Evolutionary conservation across 2,113 vertebrate species (phyloP), one percentile per base, ranked within the genome.

Genomic region (Zosterops borbonicus): DNA sequence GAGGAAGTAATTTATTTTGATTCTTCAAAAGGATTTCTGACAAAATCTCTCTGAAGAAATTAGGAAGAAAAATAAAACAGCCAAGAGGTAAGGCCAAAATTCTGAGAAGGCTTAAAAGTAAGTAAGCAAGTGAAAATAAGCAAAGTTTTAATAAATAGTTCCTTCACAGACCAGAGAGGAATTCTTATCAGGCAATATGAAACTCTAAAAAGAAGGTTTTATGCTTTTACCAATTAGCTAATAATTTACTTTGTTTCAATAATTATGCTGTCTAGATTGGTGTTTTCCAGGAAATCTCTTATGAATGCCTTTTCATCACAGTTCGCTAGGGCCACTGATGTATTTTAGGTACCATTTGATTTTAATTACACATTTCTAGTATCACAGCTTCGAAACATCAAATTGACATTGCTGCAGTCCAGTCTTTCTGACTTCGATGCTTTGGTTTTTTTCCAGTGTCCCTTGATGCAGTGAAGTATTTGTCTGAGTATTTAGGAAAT

Each of bases 21-120:
- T 91, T 94, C 94, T 96, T 94, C 52, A 68, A 58, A 94, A 84
- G 63, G 44, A 75, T 77, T 88, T 93, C 31, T 84, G 68, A 89
- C 74, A 90, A 93, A 89, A 90, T 84, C 53, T 91, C 62, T 93
- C 82, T 31, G 17, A 71, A 83, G 89, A 84, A 77, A 59, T 47
- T 42, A 37, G 27, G 42, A 85, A 77, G 31, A 46, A 89, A 81
- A 94, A 78, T 28, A 70, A 87, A 71, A 55, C 55, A 83, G 37
- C 31, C 37, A 31, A 31, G 31, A 64, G 33, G 19, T 63, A 77
- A 63, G 25, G 22, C 60, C 41, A 22, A 44, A 53, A 41, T 62
- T 80, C 41, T 78, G 53, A 69, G 56, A 65, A 42, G 39, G n/a
- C 42, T 77, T 90, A 53, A 46, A 90, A 69, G n/a, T 60, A 37